Percentiles rank a stretch among this genome's conserved stretches.
Conservation (phyloP, 2,113 vertebrate species). For the Ciconia boyciana region DNA sequence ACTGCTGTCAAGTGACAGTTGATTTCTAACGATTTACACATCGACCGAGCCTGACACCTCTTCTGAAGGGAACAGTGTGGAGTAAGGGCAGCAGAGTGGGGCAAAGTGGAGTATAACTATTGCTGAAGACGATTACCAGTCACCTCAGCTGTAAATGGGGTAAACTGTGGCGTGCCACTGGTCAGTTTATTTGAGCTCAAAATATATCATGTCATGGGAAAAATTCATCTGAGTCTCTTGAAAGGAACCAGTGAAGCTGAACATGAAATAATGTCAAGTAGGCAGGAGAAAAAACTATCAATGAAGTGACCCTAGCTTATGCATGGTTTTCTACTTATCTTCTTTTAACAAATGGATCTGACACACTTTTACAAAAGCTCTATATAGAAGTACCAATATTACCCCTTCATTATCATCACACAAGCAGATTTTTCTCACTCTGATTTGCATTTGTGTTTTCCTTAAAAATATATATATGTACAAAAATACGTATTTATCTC, state of each 20-base stretch:
- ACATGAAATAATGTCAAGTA: neutral
- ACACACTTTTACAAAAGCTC: neutral
- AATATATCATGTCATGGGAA: neutral
- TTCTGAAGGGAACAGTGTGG: neutral
- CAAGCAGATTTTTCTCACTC: neutral
- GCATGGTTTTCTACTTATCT: neutral
- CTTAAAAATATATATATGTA: neutral
- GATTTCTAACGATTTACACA: neutral
- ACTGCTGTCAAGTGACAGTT: neutral
- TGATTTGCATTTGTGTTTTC: neutral
- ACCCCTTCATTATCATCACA: neutral
- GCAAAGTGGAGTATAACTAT: neutral
- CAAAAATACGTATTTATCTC: neutral
- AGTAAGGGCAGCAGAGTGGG: neutral
- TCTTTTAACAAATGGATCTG: neutral
- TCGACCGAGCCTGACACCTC: neutral
- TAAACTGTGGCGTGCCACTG: neutral
- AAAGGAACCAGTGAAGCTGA: neutral
- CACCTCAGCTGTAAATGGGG: accelerated
- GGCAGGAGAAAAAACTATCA: neutral
- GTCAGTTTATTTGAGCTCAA: neutral
- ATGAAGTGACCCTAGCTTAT: neutral
- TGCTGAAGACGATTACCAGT: neutral
- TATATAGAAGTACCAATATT: neutral
- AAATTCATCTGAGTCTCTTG: neutral